Percentiles rank a stretch among this genome's conserved stretches.
These are phyloP conservation scores for Ophion slaviceki DNA, from an alignment of 2,888 invertebrate genomes.

Conservation along the genomic window DNA sequence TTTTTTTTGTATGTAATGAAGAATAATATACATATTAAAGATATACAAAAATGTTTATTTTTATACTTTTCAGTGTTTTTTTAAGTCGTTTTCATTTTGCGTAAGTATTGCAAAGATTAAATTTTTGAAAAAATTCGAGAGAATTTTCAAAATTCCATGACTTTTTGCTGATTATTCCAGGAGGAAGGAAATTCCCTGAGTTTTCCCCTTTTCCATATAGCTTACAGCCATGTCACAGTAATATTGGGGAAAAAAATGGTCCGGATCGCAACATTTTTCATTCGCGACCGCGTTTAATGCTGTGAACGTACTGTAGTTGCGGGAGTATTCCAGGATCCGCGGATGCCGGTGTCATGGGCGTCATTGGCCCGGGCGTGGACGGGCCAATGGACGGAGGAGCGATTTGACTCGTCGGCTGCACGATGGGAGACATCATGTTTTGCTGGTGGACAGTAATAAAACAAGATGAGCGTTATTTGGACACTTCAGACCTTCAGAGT, in stretches of 20 bases:
- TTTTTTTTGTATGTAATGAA: too few relatives aligned
- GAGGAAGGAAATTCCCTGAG: too few relatives aligned
- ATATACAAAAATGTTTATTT: too few relatives aligned
- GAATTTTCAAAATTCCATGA: too few relatives aligned
- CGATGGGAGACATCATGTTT: slow-evolving; percentile 94
- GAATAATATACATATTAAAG: too few relatives aligned
- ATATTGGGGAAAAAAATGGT: neutral
- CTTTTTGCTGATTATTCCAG: too few relatives aligned
- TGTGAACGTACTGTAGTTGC: slow-evolving; percentile 91
- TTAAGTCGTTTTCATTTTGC: too few relatives aligned
- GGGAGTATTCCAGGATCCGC: slow-evolving; percentile 97
- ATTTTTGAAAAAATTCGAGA: too few relatives aligned
- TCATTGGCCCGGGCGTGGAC: slow-evolving; percentile 91
- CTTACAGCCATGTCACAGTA: neutral
- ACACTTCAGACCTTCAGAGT: neutral
- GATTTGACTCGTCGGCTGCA: slow-evolving; percentile 87
- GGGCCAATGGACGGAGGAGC: slow-evolving; percentile 89
- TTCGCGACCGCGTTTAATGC: neutral
- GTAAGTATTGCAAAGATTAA: too few relatives aligned
- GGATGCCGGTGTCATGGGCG: slow-evolving; percentile 91
- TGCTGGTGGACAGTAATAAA: slow-evolving; percentile 85
- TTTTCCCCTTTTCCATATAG: neutral
- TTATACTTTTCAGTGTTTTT: too few relatives aligned
- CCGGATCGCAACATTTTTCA: neutral
- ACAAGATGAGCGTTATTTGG: neutral